phyloP scores from a whole-genome alignment of 2,797 vertebrate genomes.

The Spondyliosoma cantharus region DNA sequence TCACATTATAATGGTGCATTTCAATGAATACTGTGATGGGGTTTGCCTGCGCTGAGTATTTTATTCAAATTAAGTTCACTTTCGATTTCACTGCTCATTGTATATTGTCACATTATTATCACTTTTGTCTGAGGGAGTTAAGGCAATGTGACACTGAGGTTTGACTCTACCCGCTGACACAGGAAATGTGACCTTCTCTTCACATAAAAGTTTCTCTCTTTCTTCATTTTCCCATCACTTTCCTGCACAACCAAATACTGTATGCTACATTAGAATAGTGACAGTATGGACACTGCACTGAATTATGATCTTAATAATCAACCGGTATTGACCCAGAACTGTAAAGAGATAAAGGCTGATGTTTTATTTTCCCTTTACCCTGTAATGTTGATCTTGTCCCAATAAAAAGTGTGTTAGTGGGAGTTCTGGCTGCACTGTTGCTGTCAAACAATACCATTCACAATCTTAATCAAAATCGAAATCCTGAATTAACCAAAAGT shows the following conservation, averaged over 20 bases:
- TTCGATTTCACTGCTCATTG: neutral
- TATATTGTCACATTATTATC: neutral
- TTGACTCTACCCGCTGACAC: neutral
- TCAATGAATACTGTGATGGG: neutral
- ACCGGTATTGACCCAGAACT: neutral
- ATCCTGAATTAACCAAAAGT: neutral
- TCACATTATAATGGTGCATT: neutral
- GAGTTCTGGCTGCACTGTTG: neutral
- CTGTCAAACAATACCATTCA: neutral
- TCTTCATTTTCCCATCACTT: neutral
- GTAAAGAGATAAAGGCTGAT: neutral
- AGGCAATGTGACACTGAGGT: neutral
- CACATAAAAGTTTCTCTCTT: neutral
- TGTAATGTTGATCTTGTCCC: neutral
- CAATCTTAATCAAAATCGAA: neutral
- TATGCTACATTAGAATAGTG: neutral
- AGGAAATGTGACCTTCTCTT: neutral
- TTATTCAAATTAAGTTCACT: neutral
- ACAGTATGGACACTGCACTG: neutral
- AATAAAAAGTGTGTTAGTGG: neutral
- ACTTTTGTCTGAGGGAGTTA: neutral
- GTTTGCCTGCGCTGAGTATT: neutral
- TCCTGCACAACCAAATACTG: neutral
- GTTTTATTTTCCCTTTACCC: neutral
- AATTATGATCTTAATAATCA: conserved; percentile 6